phyloP scores from a whole-genome alignment of 2,888 invertebrate genomes.

The Drosophila meridionalis region DNA sequence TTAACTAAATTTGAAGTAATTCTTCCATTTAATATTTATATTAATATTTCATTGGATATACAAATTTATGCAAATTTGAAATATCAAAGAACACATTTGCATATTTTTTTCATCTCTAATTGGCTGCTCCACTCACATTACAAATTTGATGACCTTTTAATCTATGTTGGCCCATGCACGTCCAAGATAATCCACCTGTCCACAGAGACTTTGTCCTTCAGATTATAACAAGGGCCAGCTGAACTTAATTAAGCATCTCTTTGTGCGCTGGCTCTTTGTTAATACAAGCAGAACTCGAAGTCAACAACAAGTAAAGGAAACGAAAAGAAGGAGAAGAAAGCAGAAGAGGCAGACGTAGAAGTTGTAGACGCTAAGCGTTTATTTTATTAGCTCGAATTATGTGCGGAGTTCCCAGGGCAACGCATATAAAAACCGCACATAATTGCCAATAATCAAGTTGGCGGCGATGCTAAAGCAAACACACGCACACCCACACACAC shows the following conservation, averaged over 20 bases:
- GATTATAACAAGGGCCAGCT: slow-evolving; percentile 16
- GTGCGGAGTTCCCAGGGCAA: slow-evolving; percentile 15
- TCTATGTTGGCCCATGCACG: background rate
- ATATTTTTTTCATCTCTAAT: background rate
- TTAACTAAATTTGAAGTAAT: background rate
- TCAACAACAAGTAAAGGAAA: background rate
- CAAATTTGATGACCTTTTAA: slow-evolving; percentile 14
- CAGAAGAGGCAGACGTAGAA: background rate
- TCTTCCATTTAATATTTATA: too few species aligned
- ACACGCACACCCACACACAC: slow-evolving; percentile 11
- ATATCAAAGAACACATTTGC: background rate
- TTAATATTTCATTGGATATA: too few species aligned
- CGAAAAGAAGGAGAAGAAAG: background rate
- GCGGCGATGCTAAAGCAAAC: slow-evolving; percentile 20
- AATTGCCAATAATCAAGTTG: slow-evolving; percentile 75
- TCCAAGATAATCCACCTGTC: slow-evolving; percentile 12
- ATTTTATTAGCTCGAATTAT: slow-evolving; percentile 47
- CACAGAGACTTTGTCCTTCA: background rate
- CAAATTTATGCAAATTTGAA: background rate
- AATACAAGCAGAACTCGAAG: slow-evolving; percentile 21
- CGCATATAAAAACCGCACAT: slow-evolving; percentile 59
- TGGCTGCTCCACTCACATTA: background rate
- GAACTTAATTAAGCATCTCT: slow-evolving; percentile 60
- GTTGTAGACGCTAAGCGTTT: slow-evolving; percentile 26
- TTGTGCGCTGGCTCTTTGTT: slow-evolving; percentile 19